Base-by-base conservation (phyloP, 1,140 invertebrate genomes). In the Proctacanthus coquilletti region DNA sequence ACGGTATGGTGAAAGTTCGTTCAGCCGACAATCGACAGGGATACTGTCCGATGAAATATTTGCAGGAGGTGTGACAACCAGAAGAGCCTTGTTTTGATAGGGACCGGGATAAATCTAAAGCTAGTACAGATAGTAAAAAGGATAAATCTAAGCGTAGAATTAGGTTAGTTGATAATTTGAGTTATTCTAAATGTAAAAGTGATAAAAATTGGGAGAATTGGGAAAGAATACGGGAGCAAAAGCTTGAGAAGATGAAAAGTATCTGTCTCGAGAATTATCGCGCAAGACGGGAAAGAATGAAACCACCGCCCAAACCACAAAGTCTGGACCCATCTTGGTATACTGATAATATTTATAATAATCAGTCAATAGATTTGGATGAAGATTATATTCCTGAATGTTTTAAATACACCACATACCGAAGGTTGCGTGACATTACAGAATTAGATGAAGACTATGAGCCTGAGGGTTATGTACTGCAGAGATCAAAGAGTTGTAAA, bases 1-100 rank as follows among this genome's bases (percentile, higher is more conserved):
- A 91, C 49, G 88, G 88, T 8, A 87, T 88, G 70, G 82, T 92
- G 31, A 85, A 86, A 74, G 86, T 95, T 30, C 72, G 87, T n/a
- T 84, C 83, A 40, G 78, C 86, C 37, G 71, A 87, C 63, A 75
- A 88, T 69, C 74, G 84, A 58, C 72, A 83, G 68, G 76, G 83
- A 46, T 63, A 84, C 50, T 92, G 82, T 59, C 81, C 82, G 4
- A 57, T 84, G 2, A 85, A 84, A 59, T 85, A 82, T 47, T 67
- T 86, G 40, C 81, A 84, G 66, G 83, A 82, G 61, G 79, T 83
- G 77, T 82, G 78, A 82, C 77, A 73, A 46, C 63, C 65, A 50
- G 60, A 62, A 52, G 57, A 68, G 39, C 36, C 65, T 63, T 45
- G 48, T 42, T 50, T 49, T 30, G 39, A 46, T 25, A 39, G 45